These are phyloP conservation scores for Drosophila virilis DNA, from an alignment of 1,140 invertebrate species.

Conservation along the genomic window DNA sequence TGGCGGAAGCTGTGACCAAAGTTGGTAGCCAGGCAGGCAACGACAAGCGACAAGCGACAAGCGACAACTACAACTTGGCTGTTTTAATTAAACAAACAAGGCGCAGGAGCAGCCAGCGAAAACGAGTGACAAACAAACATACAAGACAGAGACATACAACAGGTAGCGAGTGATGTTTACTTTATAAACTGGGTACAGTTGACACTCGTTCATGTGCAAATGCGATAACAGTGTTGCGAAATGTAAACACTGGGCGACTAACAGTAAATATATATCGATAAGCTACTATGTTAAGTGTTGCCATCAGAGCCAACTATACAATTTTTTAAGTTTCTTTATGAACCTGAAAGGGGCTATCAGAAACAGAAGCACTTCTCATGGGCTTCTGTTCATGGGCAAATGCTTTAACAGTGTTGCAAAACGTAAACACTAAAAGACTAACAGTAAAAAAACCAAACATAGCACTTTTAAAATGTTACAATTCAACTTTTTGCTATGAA, in stretches of 20 bases:
- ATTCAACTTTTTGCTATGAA: background rate
- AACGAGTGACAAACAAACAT: conserved; percentile 25
- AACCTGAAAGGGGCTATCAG: too few relatives aligned
- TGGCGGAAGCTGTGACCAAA: conserved; percentile 78
- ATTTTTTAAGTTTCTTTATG: background rate
- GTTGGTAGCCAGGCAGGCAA: conserved; percentile 54
- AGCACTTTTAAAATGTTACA: background rate
- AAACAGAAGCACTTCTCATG: conserved; percentile 6
- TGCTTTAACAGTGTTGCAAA: conserved; percentile 24
- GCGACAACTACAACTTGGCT: conserved; percentile 52
- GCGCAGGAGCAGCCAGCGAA: conserved; percentile 25
- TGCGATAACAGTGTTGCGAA: conserved; percentile 25
- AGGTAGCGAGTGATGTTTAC: conserved; percentile 63
- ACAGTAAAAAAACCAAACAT: background rate
- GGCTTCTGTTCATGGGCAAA: conserved; percentile 38
- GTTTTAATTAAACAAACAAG: conserved; percentile 81
- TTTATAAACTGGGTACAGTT: conserved; percentile 58
- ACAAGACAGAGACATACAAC: conserved; percentile 27
- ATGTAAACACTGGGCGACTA: background rate
- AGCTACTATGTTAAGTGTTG: background rate
- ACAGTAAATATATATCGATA: conserved; percentile 20
- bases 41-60: conserved; percentile 48
- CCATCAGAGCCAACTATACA: background rate
- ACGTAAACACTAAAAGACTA: background rate
- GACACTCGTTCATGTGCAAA: conserved; percentile 40